phyloP scores from a whole-genome alignment of 1,140 invertebrate genomes.

The Prorops nasuta region DNA sequence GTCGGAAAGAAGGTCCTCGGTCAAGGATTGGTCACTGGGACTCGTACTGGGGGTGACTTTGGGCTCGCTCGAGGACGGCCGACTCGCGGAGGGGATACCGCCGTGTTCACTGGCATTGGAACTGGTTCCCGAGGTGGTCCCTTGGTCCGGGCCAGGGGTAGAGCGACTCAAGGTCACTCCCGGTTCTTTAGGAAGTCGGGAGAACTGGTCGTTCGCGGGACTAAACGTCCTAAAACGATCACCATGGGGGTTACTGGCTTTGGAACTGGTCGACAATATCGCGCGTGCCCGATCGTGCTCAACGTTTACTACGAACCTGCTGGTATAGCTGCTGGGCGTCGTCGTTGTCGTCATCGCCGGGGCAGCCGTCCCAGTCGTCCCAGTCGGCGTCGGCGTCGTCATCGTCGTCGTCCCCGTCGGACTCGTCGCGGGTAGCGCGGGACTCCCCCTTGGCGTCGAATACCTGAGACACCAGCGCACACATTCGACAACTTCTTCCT shows the following conservation, averaged over 20 bases:
- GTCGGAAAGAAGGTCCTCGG: too few relatives aligned
- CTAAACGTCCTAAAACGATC: constrained; percentile 47
- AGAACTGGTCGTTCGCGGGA: too few relatives aligned
- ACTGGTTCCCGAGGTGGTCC: too few relatives aligned
- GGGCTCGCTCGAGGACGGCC: too few relatives aligned
- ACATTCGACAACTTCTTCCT: not conserved
- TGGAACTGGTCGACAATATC: constrained; percentile 46
- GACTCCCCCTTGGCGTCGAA: constrained; percentile 52
- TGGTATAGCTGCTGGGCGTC: constrained; percentile 50
- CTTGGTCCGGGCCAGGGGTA: too few relatives aligned
- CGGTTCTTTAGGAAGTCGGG: too few relatives aligned
- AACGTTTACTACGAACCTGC: constrained; percentile 55
- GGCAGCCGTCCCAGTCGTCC: constrained; percentile 1
- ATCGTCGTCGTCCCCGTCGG: constrained; percentile 30
- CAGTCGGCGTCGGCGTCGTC: constrained; percentile 3
- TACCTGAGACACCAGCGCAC: constrained; percentile 40
- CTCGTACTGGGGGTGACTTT: too few relatives aligned
- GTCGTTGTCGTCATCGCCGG: constrained; percentile 29
- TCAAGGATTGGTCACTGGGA: too few relatives aligned
- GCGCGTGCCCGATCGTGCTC: constrained; percentile 33
- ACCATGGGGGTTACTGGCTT: constrained; percentile 51
- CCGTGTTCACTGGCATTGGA: too few relatives aligned
- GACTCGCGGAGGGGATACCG: too few relatives aligned
- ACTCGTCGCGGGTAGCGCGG: constrained; percentile 46
- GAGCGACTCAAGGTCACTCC: too few relatives aligned